phyloP scores from a whole-genome alignment of 2,797 vertebrate species.

The Sebastolobus alascanus region DNA sequence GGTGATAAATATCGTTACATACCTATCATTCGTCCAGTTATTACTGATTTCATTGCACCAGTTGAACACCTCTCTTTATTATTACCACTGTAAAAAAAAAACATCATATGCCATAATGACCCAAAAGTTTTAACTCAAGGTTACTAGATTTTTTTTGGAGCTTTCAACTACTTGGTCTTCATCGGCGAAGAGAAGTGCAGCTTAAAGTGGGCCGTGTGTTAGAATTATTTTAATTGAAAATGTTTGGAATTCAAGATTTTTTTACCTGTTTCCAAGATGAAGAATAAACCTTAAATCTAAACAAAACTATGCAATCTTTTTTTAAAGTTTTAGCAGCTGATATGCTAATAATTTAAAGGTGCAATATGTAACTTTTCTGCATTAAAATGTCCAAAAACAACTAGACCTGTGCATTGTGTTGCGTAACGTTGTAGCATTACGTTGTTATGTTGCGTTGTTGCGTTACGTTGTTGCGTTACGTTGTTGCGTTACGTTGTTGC shows the following conservation, averaged over 20 bases:
- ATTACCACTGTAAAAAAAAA: conserved; percentile 19
- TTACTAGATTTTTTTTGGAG: background rate
- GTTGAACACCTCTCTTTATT: conserved; percentile 27
- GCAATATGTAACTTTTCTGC: too few species aligned
- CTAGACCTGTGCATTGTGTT: too few species aligned
- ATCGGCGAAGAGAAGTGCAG: background rate
- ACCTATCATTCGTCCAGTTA: conserved; percentile 45
- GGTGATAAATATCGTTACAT: conserved; percentile 38
- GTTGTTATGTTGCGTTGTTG: too few species aligned
- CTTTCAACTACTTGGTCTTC: background rate
- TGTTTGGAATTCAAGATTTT: background rate
- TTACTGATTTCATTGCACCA: conserved; percentile 29
- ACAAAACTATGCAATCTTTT: background rate
- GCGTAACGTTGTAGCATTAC: too few species aligned
- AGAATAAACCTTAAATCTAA: background rate
- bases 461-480: too few species aligned
- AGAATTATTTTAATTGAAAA: background rate
- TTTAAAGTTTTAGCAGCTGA: background rate
- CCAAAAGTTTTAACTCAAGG: background rate
- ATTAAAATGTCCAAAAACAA: too few species aligned
- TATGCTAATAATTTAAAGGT: background rate
- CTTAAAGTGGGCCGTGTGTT: background rate
- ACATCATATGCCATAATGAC: conserved; percentile 15
- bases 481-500: too few species aligned
- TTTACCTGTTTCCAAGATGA: background rate